Evolutionary conservation across 2,113 vertebrate genomes (phyloP), one percentile per base, ranked within the genome.

Genomic region (Percina caprodes): DNA sequence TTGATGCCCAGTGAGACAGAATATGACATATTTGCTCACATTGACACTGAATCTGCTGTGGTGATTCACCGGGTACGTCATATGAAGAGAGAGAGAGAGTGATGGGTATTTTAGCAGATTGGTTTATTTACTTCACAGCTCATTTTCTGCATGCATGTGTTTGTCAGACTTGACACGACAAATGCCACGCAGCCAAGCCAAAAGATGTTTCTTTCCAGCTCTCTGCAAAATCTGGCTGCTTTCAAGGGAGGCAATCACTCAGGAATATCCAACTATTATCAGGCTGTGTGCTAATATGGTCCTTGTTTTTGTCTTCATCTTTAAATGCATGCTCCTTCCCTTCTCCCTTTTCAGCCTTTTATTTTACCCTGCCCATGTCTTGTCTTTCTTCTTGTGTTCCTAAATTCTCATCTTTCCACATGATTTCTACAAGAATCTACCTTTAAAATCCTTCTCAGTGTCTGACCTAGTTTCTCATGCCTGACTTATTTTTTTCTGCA

Each of bases 1-100:
- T 91, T 89, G 90, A 92, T 80, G 82, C 79, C 84, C 85, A 46
- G 61, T 11, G 78, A 86, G 82, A 88, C 86, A 76, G 90, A 92
- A 76, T 88, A 61, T 83, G 83, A 86, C 81, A 76, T 88, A 52
- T 89, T 77, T 79, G 66, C 82, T 84, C 59, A 49, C 39, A 8
- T 45, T 56, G 76, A 86, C 19, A 42, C 52, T 0, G 65, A 80
- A 74, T 79, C 58, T 54, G 24, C 67, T 66, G 67, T 62, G 9
- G 11, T 49, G 71, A 68, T 74, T 77, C 35, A 48, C 54, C 9
- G 51, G 23, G n/a, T 21, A 19, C 11, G 21, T 66, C 69, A 54
- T 1, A 13, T 14, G 33, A 18, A 23, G 45, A 21, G 16, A 52
- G 24, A 76, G 69, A 77, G 24, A 76, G 69, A 77, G 59, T 6